Base-by-base conservation (phyloP, 2,888 invertebrate genomes). In the Ferdinandea cuprea region DNA sequence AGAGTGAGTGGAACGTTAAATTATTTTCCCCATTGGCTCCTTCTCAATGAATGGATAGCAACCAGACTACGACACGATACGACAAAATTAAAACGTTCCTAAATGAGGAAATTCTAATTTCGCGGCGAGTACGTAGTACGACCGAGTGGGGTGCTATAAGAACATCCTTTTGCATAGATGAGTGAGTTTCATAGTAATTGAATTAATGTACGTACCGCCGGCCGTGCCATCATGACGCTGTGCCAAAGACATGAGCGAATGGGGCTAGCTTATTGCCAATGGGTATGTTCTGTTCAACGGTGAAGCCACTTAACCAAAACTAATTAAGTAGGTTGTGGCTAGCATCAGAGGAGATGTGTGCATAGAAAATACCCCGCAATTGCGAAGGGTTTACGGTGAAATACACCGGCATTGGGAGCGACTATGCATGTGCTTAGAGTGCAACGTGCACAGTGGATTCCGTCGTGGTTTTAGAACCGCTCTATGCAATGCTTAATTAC, bases 91-190 rank as follows among this genome's bases (percentile, higher is more conserved):
- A 77, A 81, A 77, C 48, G 71, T 61, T 71, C 71, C 46, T 54
- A 54, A 71, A 71, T 61, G 77, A 72, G 71, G 46, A 81, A 44
- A 71, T 50, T 48, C 59, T 65, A 81, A 81, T 72, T 81, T 71
- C 66, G 54, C 11, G 61, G 44, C 58, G 13, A 42, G 42, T 54
- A 15, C 30, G 8, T 5, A n/a, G 9, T 44, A 44, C 59, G 4
- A 21, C 40, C 13, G 44, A 8, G 8, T 9, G 48, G 40, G 71
- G 52, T 7, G 48, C 52, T 59, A 76, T 76, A 71, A 42, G 50
- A 71, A 66, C 15, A 76, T 65, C 54, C 65, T 30, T 46, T 71
- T 52, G 42, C 15, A 28, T 37, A 58, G 50, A 50, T 76, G 32
- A 66, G 71, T 65, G 66, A 50, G 54, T 66, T 72, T 40, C 37